Percentiles rank a stretch among this genome's conserved stretches.
These are phyloP conservation scores for Galemys pyrenaicus DNA, from an alignment of 2,113 vertebrate genomes.

Conservation along the genomic window DNA sequence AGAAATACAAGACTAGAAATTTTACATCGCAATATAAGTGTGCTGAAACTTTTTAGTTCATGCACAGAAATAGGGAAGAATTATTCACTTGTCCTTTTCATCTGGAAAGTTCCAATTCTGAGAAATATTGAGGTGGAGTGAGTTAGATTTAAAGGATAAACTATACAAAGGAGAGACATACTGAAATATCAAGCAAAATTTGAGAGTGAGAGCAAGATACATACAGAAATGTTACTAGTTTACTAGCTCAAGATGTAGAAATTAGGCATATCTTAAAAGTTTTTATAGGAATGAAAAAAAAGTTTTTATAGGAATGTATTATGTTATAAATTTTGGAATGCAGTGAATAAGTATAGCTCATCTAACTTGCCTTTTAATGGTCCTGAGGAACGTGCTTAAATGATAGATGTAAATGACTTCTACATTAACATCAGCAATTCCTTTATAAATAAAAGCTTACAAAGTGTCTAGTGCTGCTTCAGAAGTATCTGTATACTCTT, in stretches of 20 bases:
- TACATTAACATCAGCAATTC: neutral
- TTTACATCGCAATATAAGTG: neutral
- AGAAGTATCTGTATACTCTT: neutral
- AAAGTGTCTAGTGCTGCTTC: neutral
- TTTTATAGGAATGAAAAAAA: neutral
- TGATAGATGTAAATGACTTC: neutral
- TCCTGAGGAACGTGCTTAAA: neutral
- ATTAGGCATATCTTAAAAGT: neutral
- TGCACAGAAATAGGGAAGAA: neutral
- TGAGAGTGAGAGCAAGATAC: neutral
- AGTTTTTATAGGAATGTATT: neutral
- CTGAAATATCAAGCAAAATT: neutral
- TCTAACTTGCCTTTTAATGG: conserved; percentile 47
- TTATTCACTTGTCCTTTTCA: neutral
- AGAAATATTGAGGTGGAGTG: neutral
- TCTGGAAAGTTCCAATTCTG: neutral
- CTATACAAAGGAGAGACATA: neutral
- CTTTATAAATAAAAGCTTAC: conserved; percentile 51
- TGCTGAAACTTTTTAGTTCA: neutral
- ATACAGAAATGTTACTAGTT: neutral
- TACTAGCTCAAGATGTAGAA: neutral
- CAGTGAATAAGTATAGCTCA: conserved; percentile 2
- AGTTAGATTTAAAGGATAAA: neutral
- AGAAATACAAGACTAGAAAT: neutral
- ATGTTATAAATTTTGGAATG: neutral